Evolutionary conservation across 2,888 invertebrate genomes (phyloP), one percentile per base, ranked within the genome.

Genomic region (Catocala nupta): DNA sequence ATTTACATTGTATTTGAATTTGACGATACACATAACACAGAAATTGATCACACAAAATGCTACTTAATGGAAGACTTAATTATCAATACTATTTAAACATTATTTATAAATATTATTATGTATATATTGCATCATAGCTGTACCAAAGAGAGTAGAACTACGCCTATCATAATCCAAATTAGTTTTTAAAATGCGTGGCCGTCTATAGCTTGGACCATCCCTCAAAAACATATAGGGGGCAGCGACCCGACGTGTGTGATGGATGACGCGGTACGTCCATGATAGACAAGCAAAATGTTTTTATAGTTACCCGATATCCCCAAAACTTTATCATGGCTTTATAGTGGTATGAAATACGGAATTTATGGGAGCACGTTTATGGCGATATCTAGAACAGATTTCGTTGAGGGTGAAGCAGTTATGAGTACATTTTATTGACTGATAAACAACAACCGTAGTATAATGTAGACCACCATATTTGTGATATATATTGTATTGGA

Each of bases 201-300:
- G 9, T 70, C 55, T 54, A 0, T 55, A 7, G 59, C 56, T 77
- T 84, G 39, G 0, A 44, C 76, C 79, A 59, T 64, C 52, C 58
- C 34, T 45, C 63, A 65, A 71, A 67, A 71, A 67, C 73, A 67
- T 73, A 78, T 77, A 78, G 79, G 82, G 84, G 83, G 78, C 82
- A 83, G 78, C 80, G 81, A 82, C 85, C 88, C 81, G 85, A 81
- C 86, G 66, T 70, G 76, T 80, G 86, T 92, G 92, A 92, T 92
- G 85, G 91, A 92, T 92, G 91, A 86, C 85, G 84, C 77, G 81
- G 81, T 75, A 68, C 75, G 72, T 88, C 84, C 81, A 84, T 89
- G 88, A 89, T 86, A 86, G 87, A 90, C 89, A 90, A 88, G 90
- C 85, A 90, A 88, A 89, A 87, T 84, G 81, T 85, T 83, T 80